phyloP scores from a whole-genome alignment of 2,888 invertebrate species.

The Gymnoscelis rufifasciata region DNA sequence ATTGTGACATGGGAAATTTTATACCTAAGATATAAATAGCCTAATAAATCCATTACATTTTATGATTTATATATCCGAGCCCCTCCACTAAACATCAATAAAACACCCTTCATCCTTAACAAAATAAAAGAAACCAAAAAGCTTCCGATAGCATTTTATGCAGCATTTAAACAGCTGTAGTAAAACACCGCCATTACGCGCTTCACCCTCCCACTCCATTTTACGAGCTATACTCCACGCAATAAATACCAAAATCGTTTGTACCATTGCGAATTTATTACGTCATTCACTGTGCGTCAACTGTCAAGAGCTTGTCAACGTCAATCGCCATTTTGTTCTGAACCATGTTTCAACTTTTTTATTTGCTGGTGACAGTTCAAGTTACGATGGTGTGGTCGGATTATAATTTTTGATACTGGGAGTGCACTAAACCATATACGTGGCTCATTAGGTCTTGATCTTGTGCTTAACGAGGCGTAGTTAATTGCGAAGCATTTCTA shows the following conservation, averaged over 20 bases:
- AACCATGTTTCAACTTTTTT: slow-evolving; percentile 15
- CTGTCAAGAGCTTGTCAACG: slow-evolving; percentile 58
- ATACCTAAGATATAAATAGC: too few species aligned
- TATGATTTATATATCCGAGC: too few species aligned
- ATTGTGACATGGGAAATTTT: too few species aligned
- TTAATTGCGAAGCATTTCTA: slow-evolving; percentile 60
- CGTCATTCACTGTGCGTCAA: slow-evolving; percentile 47
- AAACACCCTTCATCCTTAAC: background rate
- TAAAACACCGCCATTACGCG: slow-evolving; percentile 12
- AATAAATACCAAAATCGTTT: slow-evolving; percentile 35
- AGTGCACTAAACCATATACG: slow-evolving; percentile 69
- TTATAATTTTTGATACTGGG: slow-evolving; percentile 68
- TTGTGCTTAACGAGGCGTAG: slow-evolving; percentile 63
- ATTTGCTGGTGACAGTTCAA: slow-evolving; percentile 28
- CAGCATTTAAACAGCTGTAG: slow-evolving; percentile 7
- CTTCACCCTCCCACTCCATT: slow-evolving; percentile 22
- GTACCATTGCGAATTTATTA: slow-evolving; percentile 33
- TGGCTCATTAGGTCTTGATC: slow-evolving; percentile 74
- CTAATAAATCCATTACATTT: too few species aligned
- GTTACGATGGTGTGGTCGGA: slow-evolving; percentile 41
- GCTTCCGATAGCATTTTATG: slow-evolving; percentile 9
- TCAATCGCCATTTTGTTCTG: slow-evolving; percentile 32
- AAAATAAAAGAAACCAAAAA: background rate
- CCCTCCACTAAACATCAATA: background rate
- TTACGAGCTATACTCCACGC: slow-evolving; percentile 28